Base-by-base conservation (phyloP, 2,113 vertebrate species). In the Sinocyclocheilus anshuiensis region DNA sequence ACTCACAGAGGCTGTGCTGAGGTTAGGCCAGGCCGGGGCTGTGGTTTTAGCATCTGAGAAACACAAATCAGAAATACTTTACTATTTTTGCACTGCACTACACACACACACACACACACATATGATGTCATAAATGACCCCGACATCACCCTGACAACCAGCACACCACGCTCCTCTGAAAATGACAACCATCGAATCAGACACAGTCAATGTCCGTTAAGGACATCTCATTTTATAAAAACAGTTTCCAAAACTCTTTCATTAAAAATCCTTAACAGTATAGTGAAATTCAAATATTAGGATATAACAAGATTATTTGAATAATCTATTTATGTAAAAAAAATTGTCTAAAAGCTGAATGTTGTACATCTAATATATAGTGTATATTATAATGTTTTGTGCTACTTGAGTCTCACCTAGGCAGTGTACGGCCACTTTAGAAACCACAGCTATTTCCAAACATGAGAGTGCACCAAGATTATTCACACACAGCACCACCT, bases 51-150 rank as follows among this genome's bases (percentile, higher is more conserved):
- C 94, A 85, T 99, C 97, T 99, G 76, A 16, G 75, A 22, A 53
- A 88, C 26, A 88, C 0, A 75, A 39, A 16, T 42, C 39, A 26
- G 22, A 42, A 1, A 61, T 6, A 4, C 26, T 45, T 42, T 9
- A 42, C 42, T 8, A 45, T 10, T 7, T 8, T 8, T 42, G 39
- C n/a, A n/a, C n/a, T n/a, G n/a, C n/a, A n/a, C n/a, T n/a, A n/a
- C n/a, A n/a, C n/a, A n/a, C n/a, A n/a, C n/a, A n/a, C n/a, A n/a
- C n/a, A n/a, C n/a, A n/a, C n/a, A n/a, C n/a, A n/a, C n/a, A n/a
- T n/a, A n/a, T 12, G 98, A 96, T 0, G 98, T 98, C 97, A 99
- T 99, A 91, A 98, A 99, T 6, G 94, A 94, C 3, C 97, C 98
- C 29, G 97, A 94, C 89, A 98, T 93, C 74, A 94, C 96, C 59